Base-by-base conservation (phyloP, 2,113 vertebrate species). In the Spea bombifrons region DNA sequence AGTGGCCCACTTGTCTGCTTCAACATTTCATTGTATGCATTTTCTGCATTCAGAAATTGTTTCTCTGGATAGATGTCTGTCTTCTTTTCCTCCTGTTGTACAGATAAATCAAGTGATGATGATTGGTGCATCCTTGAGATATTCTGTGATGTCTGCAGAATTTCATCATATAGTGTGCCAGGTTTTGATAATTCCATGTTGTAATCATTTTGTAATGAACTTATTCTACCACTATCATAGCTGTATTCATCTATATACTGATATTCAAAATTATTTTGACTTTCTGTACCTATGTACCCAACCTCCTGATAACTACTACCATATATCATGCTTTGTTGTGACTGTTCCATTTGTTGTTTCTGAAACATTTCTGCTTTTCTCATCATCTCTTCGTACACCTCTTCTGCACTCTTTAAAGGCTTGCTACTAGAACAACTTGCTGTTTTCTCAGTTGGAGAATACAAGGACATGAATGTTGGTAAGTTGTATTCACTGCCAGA, bases 321-420 rank as follows among this genome's bases (percentile, higher is more conserved):
- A 5, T 89, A 95, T 67, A 93, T 85, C 69, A 90, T 82, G 0
- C 85, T 88, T 10, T 87, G 84, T 65, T 90, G 89, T 3, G 85
- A 81, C 15, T 89, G 92, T 82, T 92, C 94, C n/a, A 85, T 84
- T 71, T 95, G 95, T 72, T 95, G 92, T 83, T 91, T 94, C 86
- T 99, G 96, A 86, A 98, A 92, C 83, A 98, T 89, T 88, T 99
- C 95, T 2, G 97, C 97, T 85, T 98, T 99, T 76, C 93, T 93
- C 97, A 99, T 99, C 96, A 99, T 97, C 83, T 99, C 97, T 84
- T 99, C 97, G 0, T 99, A 99, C 66, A 97, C 97, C 83, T 99
- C 97, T 84, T 99, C 97, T 0, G 97, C 97, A 0, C 97, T 99
- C 90, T 98, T 99, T 70, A 99, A 88, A 66, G 95, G 95, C 85